A percentile compares a stretch with the other conserved stretches of the same genome.
phyloP scores from a whole-genome alignment of 30 jellyfish, hydroid and myxozoan genomes.

The Nemopilema nomurai region DNA sequence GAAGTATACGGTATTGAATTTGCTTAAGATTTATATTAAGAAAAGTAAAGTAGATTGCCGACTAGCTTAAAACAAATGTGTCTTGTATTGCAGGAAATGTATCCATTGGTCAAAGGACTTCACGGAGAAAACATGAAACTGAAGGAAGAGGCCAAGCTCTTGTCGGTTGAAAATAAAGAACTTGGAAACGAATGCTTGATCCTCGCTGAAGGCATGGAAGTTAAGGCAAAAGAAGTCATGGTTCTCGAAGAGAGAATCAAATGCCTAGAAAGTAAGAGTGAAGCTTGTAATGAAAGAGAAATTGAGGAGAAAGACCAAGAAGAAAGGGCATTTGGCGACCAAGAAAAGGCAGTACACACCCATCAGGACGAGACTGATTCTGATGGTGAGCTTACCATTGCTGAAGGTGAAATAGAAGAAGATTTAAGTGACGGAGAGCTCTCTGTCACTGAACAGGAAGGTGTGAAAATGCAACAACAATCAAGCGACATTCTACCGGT shows the following conservation, averaged over 20 bases:
- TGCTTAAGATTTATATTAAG: too few species aligned
- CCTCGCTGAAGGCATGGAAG: slow-evolving; percentile 1
- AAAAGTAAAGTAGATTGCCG: too few species aligned
- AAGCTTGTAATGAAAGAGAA: neutral
- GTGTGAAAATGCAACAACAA: neutral
- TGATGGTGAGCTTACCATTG: neutral
- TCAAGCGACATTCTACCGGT: neutral
- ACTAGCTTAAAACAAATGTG: neutral
- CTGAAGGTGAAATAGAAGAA: neutral
- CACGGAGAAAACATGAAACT: neutral
- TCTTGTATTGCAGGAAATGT: neutral
- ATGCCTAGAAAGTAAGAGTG: neutral
- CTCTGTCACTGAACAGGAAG: neutral
- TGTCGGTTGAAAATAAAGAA: slow-evolving; percentile 17
- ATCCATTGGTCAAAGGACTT: neutral
- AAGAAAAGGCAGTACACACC: neutral
- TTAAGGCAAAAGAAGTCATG: slow-evolving; percentile 7
- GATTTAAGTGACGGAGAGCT: neutral
- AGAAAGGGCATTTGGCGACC: neutral
- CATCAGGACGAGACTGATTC: neutral
- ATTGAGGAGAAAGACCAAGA: neutral
- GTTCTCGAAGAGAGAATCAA: slow-evolving; percentile 4
- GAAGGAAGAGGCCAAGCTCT: neutral
- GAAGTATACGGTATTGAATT: too few species aligned
- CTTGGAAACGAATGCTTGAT: slow-evolving; percentile 2